Percentiles rank a stretch among this genome's conserved stretches.
phyloP scores from a whole-genome alignment of 1,140 invertebrate species.

The Hesperophylax magnus region DNA sequence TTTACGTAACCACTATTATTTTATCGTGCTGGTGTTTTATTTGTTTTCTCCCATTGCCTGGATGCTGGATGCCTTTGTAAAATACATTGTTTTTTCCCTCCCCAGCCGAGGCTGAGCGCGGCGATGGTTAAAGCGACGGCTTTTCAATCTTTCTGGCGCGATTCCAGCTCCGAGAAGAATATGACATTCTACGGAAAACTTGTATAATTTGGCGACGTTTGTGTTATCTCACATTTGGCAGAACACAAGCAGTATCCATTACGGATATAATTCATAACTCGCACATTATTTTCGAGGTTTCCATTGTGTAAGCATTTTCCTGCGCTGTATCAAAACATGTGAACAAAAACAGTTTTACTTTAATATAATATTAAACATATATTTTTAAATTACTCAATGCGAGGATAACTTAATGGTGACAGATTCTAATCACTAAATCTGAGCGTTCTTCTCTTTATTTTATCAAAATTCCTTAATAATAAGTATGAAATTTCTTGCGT shows the following conservation, averaged over 20 bases:
- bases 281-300: too few relatives aligned
- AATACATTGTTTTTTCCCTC: conserved; percentile 16
- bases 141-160: conserved; percentile 22
- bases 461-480: too few relatives aligned
- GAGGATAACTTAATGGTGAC: too few relatives aligned
- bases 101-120: background rate
- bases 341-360: too few relatives aligned
- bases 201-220: conserved; percentile 14
- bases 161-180: conserved; percentile 12
- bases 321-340: too few relatives aligned
- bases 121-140: background rate
- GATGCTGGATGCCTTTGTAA: conserved; percentile 14
- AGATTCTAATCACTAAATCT: too few relatives aligned
- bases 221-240: conserved; percentile 13
- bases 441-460: too few relatives aligned
- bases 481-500: too few relatives aligned
- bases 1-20: conserved; percentile 34
- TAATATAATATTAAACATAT: too few relatives aligned
- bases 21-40: conserved; percentile 5
- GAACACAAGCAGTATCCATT: conserved; percentile 10
- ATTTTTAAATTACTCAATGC: too few relatives aligned
- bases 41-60: conserved; percentile 6
- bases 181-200: conserved; percentile 8
- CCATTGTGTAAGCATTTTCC: too few relatives aligned
- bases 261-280: background rate